phyloP scores from a whole-genome alignment of 2,113 vertebrate species.

The Ciconia stormi region DNA sequence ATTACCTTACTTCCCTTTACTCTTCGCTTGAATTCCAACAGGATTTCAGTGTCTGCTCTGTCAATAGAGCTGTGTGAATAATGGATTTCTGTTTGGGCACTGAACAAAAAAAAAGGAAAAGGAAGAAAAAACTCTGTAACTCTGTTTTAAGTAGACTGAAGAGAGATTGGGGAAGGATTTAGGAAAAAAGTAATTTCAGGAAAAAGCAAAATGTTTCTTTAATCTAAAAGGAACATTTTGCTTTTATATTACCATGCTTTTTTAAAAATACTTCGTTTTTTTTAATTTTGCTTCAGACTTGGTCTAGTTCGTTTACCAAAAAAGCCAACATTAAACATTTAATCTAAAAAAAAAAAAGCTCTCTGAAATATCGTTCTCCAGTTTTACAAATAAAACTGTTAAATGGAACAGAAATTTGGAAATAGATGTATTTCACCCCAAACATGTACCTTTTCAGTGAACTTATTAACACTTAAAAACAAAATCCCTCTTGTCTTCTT shows the following conservation, averaged over 20 bases:
- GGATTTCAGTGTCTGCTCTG: constrained; percentile 51
- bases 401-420: neutral
- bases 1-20: constrained; percentile 52
- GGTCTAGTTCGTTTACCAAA: neutral
- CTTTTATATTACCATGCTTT: neutral
- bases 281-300: neutral
- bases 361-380: neutral
- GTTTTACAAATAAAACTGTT: neutral
- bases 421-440: neutral
- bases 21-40: constrained; percentile 48
- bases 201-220: neutral
- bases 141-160: neutral
- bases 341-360: neutral
- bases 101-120: neutral
- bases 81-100: constrained; percentile 44
- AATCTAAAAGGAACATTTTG: neutral
- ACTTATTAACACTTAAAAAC: neutral
- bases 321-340: neutral
- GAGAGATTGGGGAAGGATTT: neutral
- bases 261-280: neutral
- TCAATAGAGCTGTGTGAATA: constrained; percentile 48
- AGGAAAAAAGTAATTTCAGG: neutral
- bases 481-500: neutral
- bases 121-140: neutral
- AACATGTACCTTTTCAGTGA: neutral